Base-by-base conservation (phyloP, 2,888 invertebrate genomes). In the Ptilodon capucinus region DNA sequence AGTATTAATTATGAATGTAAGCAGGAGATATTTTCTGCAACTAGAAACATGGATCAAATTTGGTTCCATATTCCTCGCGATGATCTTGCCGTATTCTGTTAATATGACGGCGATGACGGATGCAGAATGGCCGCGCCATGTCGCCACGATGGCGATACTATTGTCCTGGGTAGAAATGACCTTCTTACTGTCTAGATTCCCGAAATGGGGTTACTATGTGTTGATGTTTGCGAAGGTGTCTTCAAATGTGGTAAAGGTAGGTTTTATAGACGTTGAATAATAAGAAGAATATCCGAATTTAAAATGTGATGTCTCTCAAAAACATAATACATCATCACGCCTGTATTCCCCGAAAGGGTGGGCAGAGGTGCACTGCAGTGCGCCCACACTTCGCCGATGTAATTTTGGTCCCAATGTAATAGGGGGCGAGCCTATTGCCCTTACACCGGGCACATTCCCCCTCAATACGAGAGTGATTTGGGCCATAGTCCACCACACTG, bases 171-270 rank as follows among this genome's bases (percentile, higher is more conserved):
- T 91, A n/a, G 91, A 92, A 58, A 78, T 92, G 54, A 91, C 92
- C 85, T 88, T 92, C 51, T 68, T 92, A 4, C 66, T 92, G 0
- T 92, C 92, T 0, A 81, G 92, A 44, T 91, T 92, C 49, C 92
- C 92, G 2, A 85, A 84, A 39, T 91, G 91, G 81, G 92, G 92
- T 1, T 92, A 90, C 57, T 92, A 92, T 66, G 91, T 92, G 0
- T 79, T 92, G 1, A 92, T 93, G 92, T 92, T 93, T 71, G 88
- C 89, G 17, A 91, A 91, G 59, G 92, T 92, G 0, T 89, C 92
- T 0, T 71, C 76, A 1, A 92, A 92, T 72, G 89, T 92, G 25
- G 61, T 92, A 4, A 92, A 92, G 78, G 92, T 92, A 68, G 4
- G 23, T 6, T 23, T 23, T 23, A 23, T 6, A 6, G 4, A 23